These are phyloP conservation scores for Simalia tracyae DNA, from an alignment of 2,797 vertebrate genomes.

Conservation along the genomic window DNA sequence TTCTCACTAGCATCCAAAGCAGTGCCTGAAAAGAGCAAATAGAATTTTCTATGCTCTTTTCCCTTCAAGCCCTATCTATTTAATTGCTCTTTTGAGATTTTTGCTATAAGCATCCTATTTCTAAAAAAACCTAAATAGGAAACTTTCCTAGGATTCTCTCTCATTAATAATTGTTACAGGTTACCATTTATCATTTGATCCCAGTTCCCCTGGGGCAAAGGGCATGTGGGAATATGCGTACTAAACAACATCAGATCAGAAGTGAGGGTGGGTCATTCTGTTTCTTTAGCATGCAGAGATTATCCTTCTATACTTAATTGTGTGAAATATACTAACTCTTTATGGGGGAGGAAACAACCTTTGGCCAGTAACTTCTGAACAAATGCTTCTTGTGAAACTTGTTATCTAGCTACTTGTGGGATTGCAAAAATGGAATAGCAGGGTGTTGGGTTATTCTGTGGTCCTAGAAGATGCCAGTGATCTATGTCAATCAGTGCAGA, in stretches of 20 bases:
- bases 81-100: background rate
- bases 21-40: background rate
- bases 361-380: background rate
- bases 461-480: background rate
- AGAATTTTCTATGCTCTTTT: no score
- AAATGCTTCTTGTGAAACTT: background rate
- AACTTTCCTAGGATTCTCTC: background rate
- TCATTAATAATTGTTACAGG: background rate
- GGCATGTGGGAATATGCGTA: background rate
- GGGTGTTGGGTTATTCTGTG: background rate
- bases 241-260: background rate
- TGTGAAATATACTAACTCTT: no score
- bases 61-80: background rate
- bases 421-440: background rate
- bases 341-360: background rate
- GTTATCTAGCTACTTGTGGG: background rate
- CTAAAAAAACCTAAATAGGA: background rate
- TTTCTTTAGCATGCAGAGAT: background rate
- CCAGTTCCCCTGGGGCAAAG: background rate
- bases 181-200: background rate
- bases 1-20: background rate
- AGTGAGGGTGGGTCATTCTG: background rate
- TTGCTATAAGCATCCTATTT: background rate
- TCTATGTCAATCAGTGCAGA: conserved; percentile 2
- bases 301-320: background rate